Percentiles rank a stretch among this genome's conserved stretches.
These are phyloP conservation scores for Coenobita brevimanus DNA, from an alignment of 1,140 invertebrate genomes.

Conservation along the genomic window DNA sequence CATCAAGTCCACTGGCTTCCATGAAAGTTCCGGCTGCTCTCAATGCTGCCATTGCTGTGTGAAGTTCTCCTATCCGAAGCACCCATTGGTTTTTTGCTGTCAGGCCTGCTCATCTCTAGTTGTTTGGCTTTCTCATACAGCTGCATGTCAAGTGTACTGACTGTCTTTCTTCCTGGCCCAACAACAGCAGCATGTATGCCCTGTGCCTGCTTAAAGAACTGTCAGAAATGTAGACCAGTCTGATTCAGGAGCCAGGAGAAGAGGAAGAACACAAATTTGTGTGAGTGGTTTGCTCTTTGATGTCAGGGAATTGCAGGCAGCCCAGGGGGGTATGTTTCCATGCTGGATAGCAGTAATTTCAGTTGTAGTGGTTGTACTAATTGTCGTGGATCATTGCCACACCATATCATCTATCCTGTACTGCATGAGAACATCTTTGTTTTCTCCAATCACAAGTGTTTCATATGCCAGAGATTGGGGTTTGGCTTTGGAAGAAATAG, in stretches of 20 bases:
- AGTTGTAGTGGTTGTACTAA: too few relatives aligned
- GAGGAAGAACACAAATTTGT: background rate
- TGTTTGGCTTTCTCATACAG: background rate
- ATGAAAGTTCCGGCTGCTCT: background rate
- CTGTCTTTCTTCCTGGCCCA: slow-evolving; percentile 8
- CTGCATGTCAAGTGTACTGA: slow-evolving; percentile 19
- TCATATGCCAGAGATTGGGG: background rate
- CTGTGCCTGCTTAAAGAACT: slow-evolving; percentile 18
- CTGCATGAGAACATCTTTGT: background rate
- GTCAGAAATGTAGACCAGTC: slow-evolving; percentile 12
- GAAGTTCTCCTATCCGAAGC: slow-evolving; percentile 18
- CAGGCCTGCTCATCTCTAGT: background rate
- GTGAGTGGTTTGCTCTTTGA: too few relatives aligned
- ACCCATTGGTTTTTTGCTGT: background rate
- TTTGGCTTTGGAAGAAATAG: background rate
- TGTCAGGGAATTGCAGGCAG: slow-evolving; percentile 22
- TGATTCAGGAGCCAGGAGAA: background rate
- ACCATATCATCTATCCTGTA: too few relatives aligned
- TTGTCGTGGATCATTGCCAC: too few relatives aligned
- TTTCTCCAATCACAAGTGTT: background rate
- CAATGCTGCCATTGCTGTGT: slow-evolving; percentile 6
- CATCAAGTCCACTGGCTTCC: slow-evolving; percentile 14
- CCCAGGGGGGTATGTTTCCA: too few relatives aligned
- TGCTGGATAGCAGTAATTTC: too few relatives aligned
- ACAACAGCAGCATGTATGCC: background rate